Evolutionary conservation across 23 tunicate species (phyloP).

Genomic region (Trididemnum clinides): DNA sequence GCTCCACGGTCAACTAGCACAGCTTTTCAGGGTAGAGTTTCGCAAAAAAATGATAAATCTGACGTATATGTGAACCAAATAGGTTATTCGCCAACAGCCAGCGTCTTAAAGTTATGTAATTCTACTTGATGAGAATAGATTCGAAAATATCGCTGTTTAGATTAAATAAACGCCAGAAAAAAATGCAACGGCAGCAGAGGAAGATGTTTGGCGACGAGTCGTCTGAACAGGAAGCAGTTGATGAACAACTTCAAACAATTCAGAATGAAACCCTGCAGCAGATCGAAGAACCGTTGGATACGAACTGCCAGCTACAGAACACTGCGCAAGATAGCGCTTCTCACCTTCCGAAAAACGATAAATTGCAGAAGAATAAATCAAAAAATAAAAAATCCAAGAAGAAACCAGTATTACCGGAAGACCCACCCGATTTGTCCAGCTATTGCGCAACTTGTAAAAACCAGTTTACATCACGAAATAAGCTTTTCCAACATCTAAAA

Average conservation of each 20-base stretch:
- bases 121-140: too few relatives aligned
- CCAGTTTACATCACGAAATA: constrained; percentile 71
- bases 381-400: neutral
- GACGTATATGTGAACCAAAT: too few relatives aligned
- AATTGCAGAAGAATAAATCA: constrained; percentile 18
- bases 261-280: neutral
- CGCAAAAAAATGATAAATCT: too few relatives aligned
- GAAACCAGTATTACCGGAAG: neutral
- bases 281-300: neutral
- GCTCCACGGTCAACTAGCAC: too few relatives aligned
- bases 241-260: neutral
- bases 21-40: too few relatives aligned
- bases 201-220: constrained; percentile 21
- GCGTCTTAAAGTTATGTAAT: too few relatives aligned
- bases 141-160: constrained; percentile 9
- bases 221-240: constrained; percentile 5
- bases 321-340: too few relatives aligned
- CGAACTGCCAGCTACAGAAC: neutral
- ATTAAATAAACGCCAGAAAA: constrained; percentile 73
- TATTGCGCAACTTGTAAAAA: constrained; percentile 60
- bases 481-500: constrained; percentile 87
- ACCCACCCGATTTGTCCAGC: neutral
- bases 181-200: constrained; percentile 39
- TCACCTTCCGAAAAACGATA: neutral
- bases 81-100: too few relatives aligned